Base-by-base conservation (phyloP, 2,888 invertebrate genomes). In the Carpatolechia fugitivella region DNA sequence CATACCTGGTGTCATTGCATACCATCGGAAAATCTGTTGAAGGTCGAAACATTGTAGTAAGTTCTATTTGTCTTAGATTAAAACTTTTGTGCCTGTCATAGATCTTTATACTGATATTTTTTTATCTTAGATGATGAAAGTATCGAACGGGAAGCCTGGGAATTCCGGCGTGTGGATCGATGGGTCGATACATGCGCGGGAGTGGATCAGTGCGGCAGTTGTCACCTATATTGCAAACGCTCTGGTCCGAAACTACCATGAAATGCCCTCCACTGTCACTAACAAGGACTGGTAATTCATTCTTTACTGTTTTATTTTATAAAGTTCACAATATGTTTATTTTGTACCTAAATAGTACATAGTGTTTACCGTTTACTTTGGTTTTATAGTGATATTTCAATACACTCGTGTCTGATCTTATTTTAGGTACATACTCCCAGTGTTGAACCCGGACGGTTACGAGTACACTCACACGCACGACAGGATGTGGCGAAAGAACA, bases 361-460 rank as follows among this genome's bases (percentile, higher is more conserved):
- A 8, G 7, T 11, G 2, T 33, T 33, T n/a, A n/a, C n/a, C n/a
- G 11, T 11, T 33, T 33, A 33, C 33, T 33, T 33, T 33, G 1
- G 11, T 11, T n/a, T 36, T n/a, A 36, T 38, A 38, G 11, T 11
- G 29, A 47, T 47, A n/a, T n/a, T n/a, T n/a, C n/a, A n/a, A n/a
- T n/a, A n/a, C n/a, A n/a, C n/a, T n/a, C n/a, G n/a, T n/a, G n/a
- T n/a, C n/a, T n/a, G n/a, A n/a, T n/a, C n/a, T n/a, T n/a, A 24
- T 59, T 58, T 0, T 57, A 92, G 91, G 92, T 95, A 94, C 72
- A 89, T 96, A 53, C 86, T 95, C 8, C 95, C 96, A 8, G 92
- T 96, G 14, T 80, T 94, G 56, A 96, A 96, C 80, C 96, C 96
- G 7, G 96, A 98, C 75, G 97, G 98, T 1, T 98, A 98, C 75